Percentiles rank a stretch among this genome's conserved stretches.
These are phyloP conservation scores for Leptopterna dolabrata DNA, from an alignment of 2,888 invertebrate species.

Conservation along the genomic window DNA sequence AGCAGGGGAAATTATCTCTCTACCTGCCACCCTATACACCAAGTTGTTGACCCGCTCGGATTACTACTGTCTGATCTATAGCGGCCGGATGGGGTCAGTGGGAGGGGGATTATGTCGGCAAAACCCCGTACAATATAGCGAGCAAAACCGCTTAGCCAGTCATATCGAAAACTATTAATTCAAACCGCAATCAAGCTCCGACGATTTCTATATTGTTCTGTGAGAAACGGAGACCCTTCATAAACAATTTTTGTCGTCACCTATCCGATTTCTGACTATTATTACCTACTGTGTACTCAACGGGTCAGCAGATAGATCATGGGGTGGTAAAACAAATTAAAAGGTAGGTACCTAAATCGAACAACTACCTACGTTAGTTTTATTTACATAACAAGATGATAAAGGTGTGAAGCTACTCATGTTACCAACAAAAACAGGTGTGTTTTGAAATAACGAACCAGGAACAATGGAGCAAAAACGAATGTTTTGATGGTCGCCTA, in stretches of 20 bases:
- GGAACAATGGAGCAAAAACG: too few species aligned
- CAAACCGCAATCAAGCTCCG: neutral
- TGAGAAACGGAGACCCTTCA: neutral
- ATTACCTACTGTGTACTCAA: neutral
- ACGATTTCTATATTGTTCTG: neutral
- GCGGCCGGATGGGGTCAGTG: neutral
- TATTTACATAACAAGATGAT: too few species aligned
- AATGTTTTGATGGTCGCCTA: too few species aligned
- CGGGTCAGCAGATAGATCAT: neutral
- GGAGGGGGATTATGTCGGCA: neutral
- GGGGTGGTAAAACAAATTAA: too few species aligned
- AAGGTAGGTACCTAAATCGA: too few species aligned
- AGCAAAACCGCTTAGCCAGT: neutral
- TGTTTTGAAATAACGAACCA: too few species aligned
- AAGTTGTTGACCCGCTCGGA: neutral
- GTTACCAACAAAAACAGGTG: too few species aligned
- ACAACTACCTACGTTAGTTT: too few species aligned
- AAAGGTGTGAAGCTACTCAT: too few species aligned
- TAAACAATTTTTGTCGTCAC: neutral
- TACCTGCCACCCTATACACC: neutral
- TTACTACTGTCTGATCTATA: neutral
- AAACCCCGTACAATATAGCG: neutral
- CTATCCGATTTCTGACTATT: neutral
- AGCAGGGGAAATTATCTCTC: neutral
- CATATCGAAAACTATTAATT: neutral